phyloP scores from a whole-genome alignment of 2,797 vertebrate species.

The Cyclopterus lumpus region DNA sequence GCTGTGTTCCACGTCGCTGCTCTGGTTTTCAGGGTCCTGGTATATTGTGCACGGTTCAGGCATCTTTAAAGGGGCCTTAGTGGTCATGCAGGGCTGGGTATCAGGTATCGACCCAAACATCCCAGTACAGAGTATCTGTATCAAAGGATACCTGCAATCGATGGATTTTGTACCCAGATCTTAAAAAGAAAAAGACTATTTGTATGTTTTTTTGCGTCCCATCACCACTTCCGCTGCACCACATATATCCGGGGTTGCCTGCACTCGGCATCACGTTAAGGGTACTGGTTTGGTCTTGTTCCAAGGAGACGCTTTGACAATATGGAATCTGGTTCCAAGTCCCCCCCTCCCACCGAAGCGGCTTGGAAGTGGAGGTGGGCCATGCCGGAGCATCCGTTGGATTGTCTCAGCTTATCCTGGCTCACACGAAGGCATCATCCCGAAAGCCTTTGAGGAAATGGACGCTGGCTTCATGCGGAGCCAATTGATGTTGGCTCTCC shows the following conservation, averaged over 20 bases:
- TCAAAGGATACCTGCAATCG: too few species aligned
- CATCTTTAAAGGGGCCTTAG: background rate
- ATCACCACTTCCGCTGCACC: too few species aligned
- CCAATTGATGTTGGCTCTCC: constrained; percentile 57
- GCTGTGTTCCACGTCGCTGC: background rate
- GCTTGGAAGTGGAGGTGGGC: constrained; percentile 29
- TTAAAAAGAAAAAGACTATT: too few species aligned
- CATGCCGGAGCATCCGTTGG: constrained; percentile 41
- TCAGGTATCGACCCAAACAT: too few species aligned
- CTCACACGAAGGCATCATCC: constrained; percentile 64
- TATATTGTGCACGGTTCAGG: too few species aligned
- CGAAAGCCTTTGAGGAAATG: constrained; percentile 72
- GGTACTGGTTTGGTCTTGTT: background rate
- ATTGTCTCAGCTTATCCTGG: constrained; percentile 68
- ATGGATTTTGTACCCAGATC: too few species aligned
- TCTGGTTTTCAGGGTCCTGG: background rate
- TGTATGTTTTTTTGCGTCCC: too few species aligned
- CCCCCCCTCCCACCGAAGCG: background rate
- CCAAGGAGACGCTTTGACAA: background rate
- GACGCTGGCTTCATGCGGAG: constrained; percentile 57
- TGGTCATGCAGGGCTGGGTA: too few species aligned
- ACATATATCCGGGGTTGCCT: too few species aligned
- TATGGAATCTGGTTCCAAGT: background rate
- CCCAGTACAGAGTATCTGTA: too few species aligned
- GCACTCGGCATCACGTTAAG: too few species aligned